Evolutionary conservation across 2,888 invertebrate species (phyloP).

Genomic region (Diarsia brunnea): DNA sequence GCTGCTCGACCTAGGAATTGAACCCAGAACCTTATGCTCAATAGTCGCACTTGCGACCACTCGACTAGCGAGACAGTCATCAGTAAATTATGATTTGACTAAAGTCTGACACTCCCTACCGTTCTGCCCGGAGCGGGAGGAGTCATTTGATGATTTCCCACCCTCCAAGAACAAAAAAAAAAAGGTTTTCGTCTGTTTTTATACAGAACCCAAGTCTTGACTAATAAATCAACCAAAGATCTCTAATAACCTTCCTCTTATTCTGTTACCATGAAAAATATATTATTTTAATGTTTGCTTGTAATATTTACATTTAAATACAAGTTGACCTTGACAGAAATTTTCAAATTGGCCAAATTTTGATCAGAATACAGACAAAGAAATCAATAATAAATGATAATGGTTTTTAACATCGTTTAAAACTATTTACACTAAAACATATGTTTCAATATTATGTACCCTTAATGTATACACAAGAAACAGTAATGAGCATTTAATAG

Average conservation of each 20-base stretch:
- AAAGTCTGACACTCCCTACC: too few species aligned
- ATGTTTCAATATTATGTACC: background rate
- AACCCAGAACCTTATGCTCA: too few species aligned
- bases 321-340: background rate
- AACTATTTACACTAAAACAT: background rate
- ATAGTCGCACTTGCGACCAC: too few species aligned
- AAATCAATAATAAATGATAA: too few species aligned
- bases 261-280: background rate
- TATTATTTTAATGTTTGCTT: background rate
- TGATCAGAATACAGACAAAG: too few species aligned
- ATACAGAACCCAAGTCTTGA: background rate
- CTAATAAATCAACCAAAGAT: background rate
- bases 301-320: background rate
- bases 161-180: too few species aligned
- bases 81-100: background rate
- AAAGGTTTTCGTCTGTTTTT: background rate
- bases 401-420: too few species aligned
- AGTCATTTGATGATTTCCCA: too few species aligned
- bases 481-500: background rate
- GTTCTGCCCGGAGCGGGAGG: too few species aligned
- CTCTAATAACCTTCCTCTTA: background rate
- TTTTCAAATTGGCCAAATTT: too few species aligned
- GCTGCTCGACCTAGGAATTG: too few species aligned
- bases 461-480: background rate
- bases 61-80: too few species aligned